Evolutionary conservation across 2,797 vertebrate genomes (phyloP).

Genomic region (Chaetodon trifasciatus): DNA sequence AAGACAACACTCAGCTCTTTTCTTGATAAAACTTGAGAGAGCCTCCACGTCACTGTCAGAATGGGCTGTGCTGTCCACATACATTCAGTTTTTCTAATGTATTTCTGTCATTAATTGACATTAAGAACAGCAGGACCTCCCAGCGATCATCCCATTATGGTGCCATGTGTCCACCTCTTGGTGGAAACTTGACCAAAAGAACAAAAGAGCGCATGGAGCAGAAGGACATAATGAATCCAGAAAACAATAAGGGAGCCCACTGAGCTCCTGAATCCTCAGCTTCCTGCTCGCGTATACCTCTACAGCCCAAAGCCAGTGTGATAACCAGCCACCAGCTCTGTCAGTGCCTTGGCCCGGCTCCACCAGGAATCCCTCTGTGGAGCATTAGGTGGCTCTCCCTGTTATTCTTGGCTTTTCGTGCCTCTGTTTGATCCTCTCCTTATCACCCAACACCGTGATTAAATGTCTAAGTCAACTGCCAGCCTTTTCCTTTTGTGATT

Average conservation of each 20-base stretch:
- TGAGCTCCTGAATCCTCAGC: conserved; percentile 30
- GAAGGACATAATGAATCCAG: not conserved
- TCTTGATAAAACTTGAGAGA: conserved; percentile 3
- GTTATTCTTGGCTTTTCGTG: conserved; percentile 73
- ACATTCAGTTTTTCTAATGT: not conserved
- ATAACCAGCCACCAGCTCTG: conserved; percentile 37
- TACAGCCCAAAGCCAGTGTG: conserved; percentile 19
- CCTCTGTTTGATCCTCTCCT: conserved; percentile 80
- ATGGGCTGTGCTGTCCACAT: not conserved
- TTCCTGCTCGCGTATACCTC: conserved; percentile 39
- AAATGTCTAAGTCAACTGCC: conserved; percentile 82
- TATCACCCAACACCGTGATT: conserved; percentile 81
- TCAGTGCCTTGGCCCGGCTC: conserved; percentile 59
- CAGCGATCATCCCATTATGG: not conserved
- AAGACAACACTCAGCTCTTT: conserved; percentile 1
- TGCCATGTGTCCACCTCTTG: not conserved
- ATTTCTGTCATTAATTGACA: not conserved
- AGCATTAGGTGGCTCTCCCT: conserved; percentile 66
- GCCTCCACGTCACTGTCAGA: not conserved
- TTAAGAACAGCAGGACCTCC: not conserved
- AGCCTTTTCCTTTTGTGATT: conserved; percentile 79
- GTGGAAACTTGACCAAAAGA: not conserved
- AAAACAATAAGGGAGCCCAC: conserved; percentile 2
- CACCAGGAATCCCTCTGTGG: conserved; percentile 65
- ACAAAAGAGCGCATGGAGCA: not conserved